phyloP scores from a whole-genome alignment of 1,140 invertebrate species.

The Drosophila sp. region DNA sequence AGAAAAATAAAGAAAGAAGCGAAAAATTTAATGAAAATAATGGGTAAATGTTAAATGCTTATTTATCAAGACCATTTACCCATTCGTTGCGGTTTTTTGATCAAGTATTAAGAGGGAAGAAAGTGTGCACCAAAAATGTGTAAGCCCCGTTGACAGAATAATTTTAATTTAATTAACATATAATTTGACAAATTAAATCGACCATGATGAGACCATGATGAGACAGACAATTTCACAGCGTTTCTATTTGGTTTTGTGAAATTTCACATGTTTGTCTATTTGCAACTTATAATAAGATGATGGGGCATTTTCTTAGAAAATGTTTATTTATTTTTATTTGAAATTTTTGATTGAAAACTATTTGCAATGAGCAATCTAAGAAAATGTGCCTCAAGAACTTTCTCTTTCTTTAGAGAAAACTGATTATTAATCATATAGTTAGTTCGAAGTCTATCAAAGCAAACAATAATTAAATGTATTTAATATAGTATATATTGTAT shows the following conservation, averaged over 20 bases:
- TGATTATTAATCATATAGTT: too few species aligned
- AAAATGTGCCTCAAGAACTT: too few species aligned
- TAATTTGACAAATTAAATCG: conserved; percentile 5
- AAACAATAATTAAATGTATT: too few species aligned
- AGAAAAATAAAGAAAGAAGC: background rate
- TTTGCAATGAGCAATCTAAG: too few species aligned
- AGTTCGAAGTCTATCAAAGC: too few species aligned
- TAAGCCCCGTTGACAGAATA: background rate
- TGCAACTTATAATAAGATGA: too few species aligned
- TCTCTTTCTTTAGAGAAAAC: too few species aligned
- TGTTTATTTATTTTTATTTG: too few species aligned
- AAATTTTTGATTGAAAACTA: too few species aligned
- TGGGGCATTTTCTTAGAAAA: too few species aligned
- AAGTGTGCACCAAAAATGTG: background rate
- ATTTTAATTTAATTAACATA: conserved; percentile 10
- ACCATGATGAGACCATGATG: too few species aligned
- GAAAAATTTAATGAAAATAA: conserved; percentile 9
- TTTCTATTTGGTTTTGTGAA: background rate
- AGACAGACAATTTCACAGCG: conserved; percentile 1
- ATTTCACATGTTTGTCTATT: background rate
- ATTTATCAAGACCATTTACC: background rate
- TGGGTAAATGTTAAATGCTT: background rate
- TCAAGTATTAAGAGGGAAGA: background rate
- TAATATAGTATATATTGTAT: too few species aligned
- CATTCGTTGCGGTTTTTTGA: background rate